Evolutionary conservation across 2,888 invertebrate species (phyloP).

Genomic region (Rhodophaea formosa): DNA sequence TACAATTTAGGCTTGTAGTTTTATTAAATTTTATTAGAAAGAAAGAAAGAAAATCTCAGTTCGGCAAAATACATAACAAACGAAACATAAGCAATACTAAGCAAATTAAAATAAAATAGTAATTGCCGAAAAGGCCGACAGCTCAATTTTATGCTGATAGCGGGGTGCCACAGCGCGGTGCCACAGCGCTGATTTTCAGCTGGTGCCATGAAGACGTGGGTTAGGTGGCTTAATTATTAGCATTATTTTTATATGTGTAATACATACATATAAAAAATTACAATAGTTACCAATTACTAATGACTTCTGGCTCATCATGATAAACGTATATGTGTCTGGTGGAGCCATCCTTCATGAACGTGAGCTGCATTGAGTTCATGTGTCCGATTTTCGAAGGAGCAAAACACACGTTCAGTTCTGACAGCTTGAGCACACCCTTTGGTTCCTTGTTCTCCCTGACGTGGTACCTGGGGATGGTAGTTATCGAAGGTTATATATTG

Average conservation of each 20-base stretch:
- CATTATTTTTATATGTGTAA: no score
- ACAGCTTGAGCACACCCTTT: constrained; percentile 89
- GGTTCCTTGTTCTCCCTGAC: constrained; percentile 89
- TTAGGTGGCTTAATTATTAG: no score
- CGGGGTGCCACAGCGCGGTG: no score
- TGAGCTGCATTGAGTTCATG: constrained; percentile 91
- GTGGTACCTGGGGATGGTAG: constrained; percentile 76
- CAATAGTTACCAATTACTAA: constrained; percentile 87
- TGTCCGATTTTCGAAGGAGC: constrained; percentile 90
- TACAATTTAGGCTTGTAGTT: not conserved
- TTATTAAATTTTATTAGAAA: no score
- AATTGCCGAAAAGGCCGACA: no score
- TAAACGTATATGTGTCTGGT: constrained; percentile 94
- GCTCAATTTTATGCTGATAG: no score
- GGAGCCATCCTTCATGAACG: constrained; percentile 91
- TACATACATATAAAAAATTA: not conserved
- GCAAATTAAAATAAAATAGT: no score
- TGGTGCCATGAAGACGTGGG: no score
- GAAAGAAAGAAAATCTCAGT: no score
- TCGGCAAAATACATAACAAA: no score
- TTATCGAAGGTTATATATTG: not conserved
- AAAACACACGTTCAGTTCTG: constrained; percentile 91
- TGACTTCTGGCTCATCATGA: constrained; percentile 91
- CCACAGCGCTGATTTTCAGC: no score
- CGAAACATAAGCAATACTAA: no score